phyloP scores from a whole-genome alignment of 2,888 invertebrate species.

The Agonopterix alstromeriana region DNA sequence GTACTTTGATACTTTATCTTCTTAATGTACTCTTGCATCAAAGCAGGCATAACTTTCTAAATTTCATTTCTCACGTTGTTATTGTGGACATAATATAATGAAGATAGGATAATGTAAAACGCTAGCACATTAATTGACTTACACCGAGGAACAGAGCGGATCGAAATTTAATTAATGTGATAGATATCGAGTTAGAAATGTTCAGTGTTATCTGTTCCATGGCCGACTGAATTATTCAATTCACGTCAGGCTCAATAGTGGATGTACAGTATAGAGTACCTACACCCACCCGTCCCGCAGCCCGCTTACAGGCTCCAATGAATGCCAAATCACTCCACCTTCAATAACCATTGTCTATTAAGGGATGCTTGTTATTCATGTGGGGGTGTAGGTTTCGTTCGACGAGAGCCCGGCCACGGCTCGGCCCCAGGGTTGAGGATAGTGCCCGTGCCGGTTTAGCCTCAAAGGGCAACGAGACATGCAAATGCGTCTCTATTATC shows the following conservation, averaged over 20 bases:
- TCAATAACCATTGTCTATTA: constrained; percentile 46
- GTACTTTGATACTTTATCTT: too few species aligned
- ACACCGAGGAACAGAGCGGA: constrained; percentile 21
- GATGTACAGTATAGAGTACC: constrained; percentile 13
- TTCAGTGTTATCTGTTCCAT: constrained; percentile 30
- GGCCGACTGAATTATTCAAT: constrained; percentile 44
- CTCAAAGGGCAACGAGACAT: constrained; percentile 60
- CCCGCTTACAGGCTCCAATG: constrained; percentile 24
- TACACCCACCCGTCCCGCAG: constrained; percentile 14
- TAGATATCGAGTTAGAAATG: constrained; percentile 40
- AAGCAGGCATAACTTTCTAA: background rate
- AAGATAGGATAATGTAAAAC: too few species aligned
- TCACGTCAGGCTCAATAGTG: constrained; percentile 35
- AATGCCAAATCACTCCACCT: constrained; percentile 45
- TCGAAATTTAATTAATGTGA: constrained; percentile 52
- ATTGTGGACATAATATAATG: background rate
- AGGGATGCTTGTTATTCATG: constrained; percentile 40
- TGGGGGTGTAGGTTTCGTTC: constrained; percentile 25
- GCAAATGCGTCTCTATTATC: constrained; percentile 64
- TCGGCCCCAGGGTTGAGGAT: constrained; percentile 26
- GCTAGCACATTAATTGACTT: constrained; percentile 2
- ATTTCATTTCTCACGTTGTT: background rate
- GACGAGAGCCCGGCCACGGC: constrained; percentile 21
- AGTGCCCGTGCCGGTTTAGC: constrained; percentile 30
- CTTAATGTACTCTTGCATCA: too few species aligned